Percentiles rank a stretch among this genome's conserved stretches.
Conservation (phyloP, 2,888 invertebrate genomes). For the Hedychridium roseum region DNA sequence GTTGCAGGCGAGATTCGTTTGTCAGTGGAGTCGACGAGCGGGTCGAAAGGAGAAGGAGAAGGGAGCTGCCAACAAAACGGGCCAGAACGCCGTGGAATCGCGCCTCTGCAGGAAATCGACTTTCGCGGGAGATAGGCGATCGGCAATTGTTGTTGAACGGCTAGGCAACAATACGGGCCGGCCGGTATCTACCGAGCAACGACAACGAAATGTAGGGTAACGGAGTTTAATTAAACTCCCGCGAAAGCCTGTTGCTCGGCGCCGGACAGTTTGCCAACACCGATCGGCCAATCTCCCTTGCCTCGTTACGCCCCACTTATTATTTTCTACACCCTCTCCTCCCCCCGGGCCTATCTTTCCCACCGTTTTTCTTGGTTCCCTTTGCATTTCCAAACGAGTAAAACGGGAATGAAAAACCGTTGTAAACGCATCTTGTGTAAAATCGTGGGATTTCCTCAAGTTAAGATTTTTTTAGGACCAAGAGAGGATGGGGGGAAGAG, state of each 20-base stretch:
- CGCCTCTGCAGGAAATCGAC: constrained; percentile 38
- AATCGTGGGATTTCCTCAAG: too few relatives aligned
- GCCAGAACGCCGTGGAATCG: constrained; percentile 6
- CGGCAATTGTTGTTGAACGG: constrained; percentile 22
- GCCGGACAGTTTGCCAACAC: too few relatives aligned
- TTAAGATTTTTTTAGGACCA: too few relatives aligned
- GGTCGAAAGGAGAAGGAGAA: constrained; percentile 7
- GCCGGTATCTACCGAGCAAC: background rate
- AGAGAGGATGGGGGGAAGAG: background rate
- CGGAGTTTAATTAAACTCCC: constrained; percentile 51
- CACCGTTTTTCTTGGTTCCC: constrained; percentile 14
- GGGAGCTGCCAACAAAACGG: background rate
- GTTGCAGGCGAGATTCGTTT: background rate
- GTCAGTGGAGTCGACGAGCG: background rate
- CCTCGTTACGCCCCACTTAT: too few relatives aligned
- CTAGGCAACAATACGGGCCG: constrained; percentile 2
- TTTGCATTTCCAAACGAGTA: too few relatives aligned
- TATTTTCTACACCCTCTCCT: too few relatives aligned
- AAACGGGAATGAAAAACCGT: too few relatives aligned
- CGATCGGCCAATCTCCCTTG: too few relatives aligned
- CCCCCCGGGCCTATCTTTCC: background rate
- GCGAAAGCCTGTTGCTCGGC: constrained; percentile 6
- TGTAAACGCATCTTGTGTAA: too few relatives aligned
- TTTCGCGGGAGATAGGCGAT: constrained; percentile 28
- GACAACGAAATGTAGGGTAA: constrained; percentile 24